Percentiles rank a stretch among this genome's conserved stretches.
These are phyloP conservation scores for Subacronicta megacephala DNA, from an alignment of 2,888 invertebrate species.

Conservation along the genomic window DNA sequence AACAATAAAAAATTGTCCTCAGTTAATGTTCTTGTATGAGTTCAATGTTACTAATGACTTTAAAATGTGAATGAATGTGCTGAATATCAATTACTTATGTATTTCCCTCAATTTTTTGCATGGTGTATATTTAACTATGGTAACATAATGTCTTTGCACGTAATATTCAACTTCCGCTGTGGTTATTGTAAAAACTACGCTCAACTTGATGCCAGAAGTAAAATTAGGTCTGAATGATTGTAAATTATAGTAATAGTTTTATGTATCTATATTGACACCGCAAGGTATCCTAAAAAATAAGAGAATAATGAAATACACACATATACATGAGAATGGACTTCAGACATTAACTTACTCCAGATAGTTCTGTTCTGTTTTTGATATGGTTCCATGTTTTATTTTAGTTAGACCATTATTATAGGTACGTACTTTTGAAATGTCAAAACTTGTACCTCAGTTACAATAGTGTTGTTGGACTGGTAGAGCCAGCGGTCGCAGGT, in stretches of 20 bases:
- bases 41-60: not conserved
- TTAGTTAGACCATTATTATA: too few relatives aligned
- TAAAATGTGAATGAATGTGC: not conserved
- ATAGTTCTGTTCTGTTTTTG: too few relatives aligned
- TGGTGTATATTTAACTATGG: not conserved
- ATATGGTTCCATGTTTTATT: too few relatives aligned
- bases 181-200: not conserved
- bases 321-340: too few relatives aligned
- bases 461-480: slow-evolving; percentile 66
- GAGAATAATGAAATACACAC: too few relatives aligned
- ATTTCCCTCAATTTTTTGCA: slow-evolving; percentile 3
- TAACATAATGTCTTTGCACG: slow-evolving; percentile 2
- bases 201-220: too few relatives aligned
- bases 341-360: too few relatives aligned
- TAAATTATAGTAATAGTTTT: too few relatives aligned
- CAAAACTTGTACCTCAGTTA: slow-evolving; percentile 70
- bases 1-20: not conserved
- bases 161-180: slow-evolving; percentile 3
- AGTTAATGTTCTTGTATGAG: slow-evolving; percentile 4
- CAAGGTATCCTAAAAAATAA: too few relatives aligned
- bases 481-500: slow-evolving; percentile 68
- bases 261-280: too few relatives aligned
- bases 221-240: too few relatives aligned
- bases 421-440: too few relatives aligned
- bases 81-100: slow-evolving; percentile 4